These are phyloP conservation scores for Aphelenchoides fujianensis DNA, from an alignment of 1,140 invertebrate genomes.

Conservation along the genomic window DNA sequence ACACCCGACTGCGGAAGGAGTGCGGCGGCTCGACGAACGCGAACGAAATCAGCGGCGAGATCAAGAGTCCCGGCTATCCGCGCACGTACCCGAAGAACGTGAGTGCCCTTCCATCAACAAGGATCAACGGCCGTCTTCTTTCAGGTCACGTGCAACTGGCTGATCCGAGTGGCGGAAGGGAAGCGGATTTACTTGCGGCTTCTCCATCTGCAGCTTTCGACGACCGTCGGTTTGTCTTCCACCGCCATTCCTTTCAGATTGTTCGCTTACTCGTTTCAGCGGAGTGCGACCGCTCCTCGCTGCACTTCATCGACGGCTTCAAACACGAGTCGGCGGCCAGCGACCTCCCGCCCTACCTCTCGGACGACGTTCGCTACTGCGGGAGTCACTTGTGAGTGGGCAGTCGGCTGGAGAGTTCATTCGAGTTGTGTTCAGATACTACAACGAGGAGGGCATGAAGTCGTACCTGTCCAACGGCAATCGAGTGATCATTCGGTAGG, in stretches of 20 bases:
- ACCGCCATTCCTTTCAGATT: conserved; percentile 11
- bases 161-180: conserved; percentile 34
- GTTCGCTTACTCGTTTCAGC: conserved; percentile 28
- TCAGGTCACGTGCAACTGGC: conserved; percentile 46
- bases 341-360: not conserved
- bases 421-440: conserved; percentile 28
- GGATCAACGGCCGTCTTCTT: too few relatives aligned
- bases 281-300: conserved; percentile 46
- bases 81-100: conserved; percentile 46
- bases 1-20: conserved; percentile 24
- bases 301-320: conserved; percentile 43
- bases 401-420: not conserved
- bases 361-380: conserved; percentile 35
- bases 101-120: too few relatives aligned
- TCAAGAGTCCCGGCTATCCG: conserved; percentile 28
- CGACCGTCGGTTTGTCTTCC: conserved; percentile 38
- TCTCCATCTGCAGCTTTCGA: conserved; percentile 37
- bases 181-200: conserved; percentile 44
- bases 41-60: conserved; percentile 24
- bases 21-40: conserved; percentile 29
- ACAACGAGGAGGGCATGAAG: conserved; percentile 50
- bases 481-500: conserved; percentile 43
- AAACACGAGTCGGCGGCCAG: conserved; percentile 27
- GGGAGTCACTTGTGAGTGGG: conserved; percentile 24
- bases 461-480: conserved; percentile 46